These are phyloP conservation scores for Akabosia matsudoensis DNA, from an alignment of 1,140 invertebrate genomes.

Conservation along the genomic window DNA sequence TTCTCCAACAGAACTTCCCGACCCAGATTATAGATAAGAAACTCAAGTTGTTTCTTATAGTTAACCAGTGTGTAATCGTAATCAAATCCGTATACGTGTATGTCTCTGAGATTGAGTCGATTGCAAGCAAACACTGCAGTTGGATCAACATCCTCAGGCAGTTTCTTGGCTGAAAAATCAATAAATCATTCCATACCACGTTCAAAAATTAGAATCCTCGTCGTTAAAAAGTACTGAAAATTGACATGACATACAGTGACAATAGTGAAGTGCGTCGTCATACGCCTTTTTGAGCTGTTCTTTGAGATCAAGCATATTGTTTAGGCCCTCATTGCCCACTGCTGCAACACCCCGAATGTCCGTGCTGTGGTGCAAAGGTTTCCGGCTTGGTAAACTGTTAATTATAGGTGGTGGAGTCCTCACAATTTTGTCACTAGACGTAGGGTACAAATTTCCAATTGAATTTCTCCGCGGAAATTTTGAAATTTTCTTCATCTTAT, in stretches of 20 bases:
- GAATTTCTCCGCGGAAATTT: background rate
- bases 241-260: slow-evolving; percentile 35
- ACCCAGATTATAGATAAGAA: slow-evolving; percentile 87
- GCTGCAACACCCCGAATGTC: background rate
- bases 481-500: background rate
- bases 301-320: background rate
- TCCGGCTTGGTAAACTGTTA: background rate
- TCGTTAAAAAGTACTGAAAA: background rate
- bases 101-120: slow-evolving; percentile 84
- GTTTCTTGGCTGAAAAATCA: slow-evolving; percentile 68
- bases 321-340: background rate
- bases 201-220: background rate
- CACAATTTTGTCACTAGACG: background rate
- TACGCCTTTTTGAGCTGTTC: slow-evolving; percentile 42
- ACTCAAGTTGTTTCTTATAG: slow-evolving; percentile 80
- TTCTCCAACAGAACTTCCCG: slow-evolving; percentile 80
- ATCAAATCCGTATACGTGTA: slow-evolving; percentile 96
- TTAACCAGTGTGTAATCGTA: slow-evolving; percentile 95
- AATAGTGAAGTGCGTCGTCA: slow-evolving; percentile 40
- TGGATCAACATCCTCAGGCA: slow-evolving; percentile 78
- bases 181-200: slow-evolving; percentile 24
- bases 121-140: slow-evolving; percentile 94
- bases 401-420: background rate
- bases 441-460: background rate
- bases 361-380: slow-evolving; percentile 10